These are phyloP conservation scores for Cichlasoma orientale DNA, from an alignment of 2,797 vertebrate genomes.

Conservation along the genomic window DNA sequence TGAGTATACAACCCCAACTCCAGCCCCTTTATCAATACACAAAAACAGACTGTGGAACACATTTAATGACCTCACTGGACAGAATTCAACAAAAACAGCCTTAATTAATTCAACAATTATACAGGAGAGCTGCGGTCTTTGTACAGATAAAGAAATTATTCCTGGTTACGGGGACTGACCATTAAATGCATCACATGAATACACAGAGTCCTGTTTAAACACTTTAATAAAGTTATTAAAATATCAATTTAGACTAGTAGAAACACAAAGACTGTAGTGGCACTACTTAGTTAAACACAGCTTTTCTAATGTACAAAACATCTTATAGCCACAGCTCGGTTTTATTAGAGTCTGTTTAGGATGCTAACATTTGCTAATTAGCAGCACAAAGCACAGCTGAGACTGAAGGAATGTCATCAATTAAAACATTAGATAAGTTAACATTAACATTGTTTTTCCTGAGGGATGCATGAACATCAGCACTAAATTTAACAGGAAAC, in stretches of 20 bases:
- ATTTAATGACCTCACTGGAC: not conserved
- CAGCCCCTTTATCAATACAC: not conserved
- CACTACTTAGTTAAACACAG: slow-evolving; percentile 11
- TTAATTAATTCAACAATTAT: not conserved
- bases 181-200: not conserved
- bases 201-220: not conserved
- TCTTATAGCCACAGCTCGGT: slow-evolving; percentile 8
- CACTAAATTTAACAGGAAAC: not conserved
- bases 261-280: not conserved
- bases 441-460: not conserved
- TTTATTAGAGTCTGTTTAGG: not conserved
- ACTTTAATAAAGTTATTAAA: not conserved
- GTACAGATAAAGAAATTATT: not conserved
- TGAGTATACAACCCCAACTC: not conserved
- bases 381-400: not conserved
- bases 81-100: not conserved
- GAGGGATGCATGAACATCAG: not conserved
- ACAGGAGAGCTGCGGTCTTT: not conserved
- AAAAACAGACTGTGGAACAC: not conserved
- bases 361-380: not conserved
- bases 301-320: not conserved
- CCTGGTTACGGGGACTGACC: not conserved
- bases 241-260: slow-evolving; percentile 1
- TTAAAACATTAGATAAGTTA: not conserved
- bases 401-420: not conserved